Base-by-base conservation (phyloP, 2,797 vertebrate genomes). In the Agapornis canus region DNA sequence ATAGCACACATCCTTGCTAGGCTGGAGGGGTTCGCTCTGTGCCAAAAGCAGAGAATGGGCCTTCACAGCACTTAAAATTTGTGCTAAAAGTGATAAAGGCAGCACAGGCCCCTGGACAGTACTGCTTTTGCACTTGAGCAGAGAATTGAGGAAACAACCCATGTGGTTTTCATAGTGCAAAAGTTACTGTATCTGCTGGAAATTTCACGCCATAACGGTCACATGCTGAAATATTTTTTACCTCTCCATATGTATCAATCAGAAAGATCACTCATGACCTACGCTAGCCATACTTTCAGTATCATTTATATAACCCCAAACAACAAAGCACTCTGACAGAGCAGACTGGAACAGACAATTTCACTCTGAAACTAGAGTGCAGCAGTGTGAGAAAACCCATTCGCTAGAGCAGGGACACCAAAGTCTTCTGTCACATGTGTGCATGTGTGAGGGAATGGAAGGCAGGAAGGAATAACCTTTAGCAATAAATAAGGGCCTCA, bases 1-100 rank as follows among this genome's bases (percentile, higher is more conserved):
- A 35, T 0, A 2, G 15, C 0, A 1, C 15, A 7, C 1, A 8
- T 43, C 48, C 54, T 17, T 40, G 59, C 8, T 54, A 76, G 54
- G 42, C 48, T 32, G 32, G 8, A 83, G 57, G 43, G 18, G 22
- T n/a, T 71, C 39, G 21, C 19, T 5, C 35, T 25, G 29, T 20
- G 43, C 16, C 43, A 63, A 77, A 76, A 80, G 64, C 18, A 35
- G 86, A 61, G 42, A 9, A 12, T 2, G 6, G 16, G 27, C 20
- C 51, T 82, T 45, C 13, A 13, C 15, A 56, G 39, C 57, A 45
- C 52, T 57, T 63, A 11, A 70, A 80, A 13, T 6, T 47, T 20
- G 29, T 1, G 7, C 69, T 48, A 54, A 64, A 79, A 48, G n/a
- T 0, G 1, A 23, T 1, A 4, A 51, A 32, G 11, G 42, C 1